These are phyloP conservation scores for Hetaerina titia DNA, from an alignment of 2,888 invertebrate species.

Conservation along the genomic window DNA sequence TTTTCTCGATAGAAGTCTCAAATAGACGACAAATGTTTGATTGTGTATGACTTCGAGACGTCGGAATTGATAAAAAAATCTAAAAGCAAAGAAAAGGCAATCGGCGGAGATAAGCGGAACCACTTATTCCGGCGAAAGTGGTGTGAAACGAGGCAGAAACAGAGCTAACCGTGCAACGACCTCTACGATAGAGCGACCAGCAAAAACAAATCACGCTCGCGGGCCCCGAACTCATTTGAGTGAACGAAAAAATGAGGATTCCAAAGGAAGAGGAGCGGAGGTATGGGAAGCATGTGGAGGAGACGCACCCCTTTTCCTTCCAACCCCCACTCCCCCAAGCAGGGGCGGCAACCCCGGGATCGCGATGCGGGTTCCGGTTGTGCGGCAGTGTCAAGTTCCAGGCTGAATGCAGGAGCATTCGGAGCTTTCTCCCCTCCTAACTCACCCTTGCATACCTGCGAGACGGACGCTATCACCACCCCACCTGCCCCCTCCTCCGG, in stretches of 20 bases:
- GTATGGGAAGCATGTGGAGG: not conserved
- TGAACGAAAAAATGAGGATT: not conserved
- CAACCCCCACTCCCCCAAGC: not conserved
- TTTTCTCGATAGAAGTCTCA: no score
- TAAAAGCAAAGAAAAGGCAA: no score
- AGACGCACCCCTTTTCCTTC: not conserved
- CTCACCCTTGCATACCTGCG: not conserved
- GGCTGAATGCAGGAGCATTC: not conserved
- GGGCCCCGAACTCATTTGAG: not conserved
- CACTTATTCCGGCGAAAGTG: no score
- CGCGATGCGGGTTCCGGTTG: conserved; percentile 36
- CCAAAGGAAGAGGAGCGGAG: not conserved
- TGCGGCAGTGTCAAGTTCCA: not conserved
- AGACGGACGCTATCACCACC: conserved; percentile 15
- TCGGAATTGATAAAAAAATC: no score
- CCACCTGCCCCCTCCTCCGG: not conserved
- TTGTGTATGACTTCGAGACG: no score
- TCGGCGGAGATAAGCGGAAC: no score
- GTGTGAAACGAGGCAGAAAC: not conserved
- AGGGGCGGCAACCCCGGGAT: not conserved
- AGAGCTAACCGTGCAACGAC: not conserved
- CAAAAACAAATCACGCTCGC: not conserved
- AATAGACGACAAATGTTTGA: no score
- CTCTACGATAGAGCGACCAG: not conserved
- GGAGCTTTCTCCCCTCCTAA: no score